These are phyloP conservation scores for Pachycephala philippinensis DNA, from an alignment of 2,113 vertebrate species.

Conservation along the genomic window DNA sequence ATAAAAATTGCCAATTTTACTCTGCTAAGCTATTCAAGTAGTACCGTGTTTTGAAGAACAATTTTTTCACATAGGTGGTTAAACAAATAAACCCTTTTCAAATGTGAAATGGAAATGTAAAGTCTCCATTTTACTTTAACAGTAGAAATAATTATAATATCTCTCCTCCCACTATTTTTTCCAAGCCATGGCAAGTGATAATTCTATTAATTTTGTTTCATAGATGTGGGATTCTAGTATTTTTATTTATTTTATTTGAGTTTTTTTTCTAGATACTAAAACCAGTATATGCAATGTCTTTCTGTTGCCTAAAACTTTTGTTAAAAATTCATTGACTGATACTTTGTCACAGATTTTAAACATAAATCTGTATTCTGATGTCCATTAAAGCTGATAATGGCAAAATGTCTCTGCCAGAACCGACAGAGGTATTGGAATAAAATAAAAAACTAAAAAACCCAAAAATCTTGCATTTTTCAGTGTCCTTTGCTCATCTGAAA, in stretches of 20 bases:
- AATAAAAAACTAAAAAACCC: neutral
- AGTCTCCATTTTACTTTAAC: neutral
- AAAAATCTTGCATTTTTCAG: neutral
- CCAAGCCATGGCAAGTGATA: neutral
- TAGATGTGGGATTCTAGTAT: neutral
- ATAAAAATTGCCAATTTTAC: neutral
- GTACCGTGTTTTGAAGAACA: neutral
- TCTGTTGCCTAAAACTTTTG: neutral
- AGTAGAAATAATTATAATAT: neutral
- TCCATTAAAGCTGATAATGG: neutral
- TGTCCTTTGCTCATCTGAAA: neutral
- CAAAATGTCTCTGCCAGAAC: neutral
- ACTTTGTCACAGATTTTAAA: neutral
- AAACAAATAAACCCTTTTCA: neutral
- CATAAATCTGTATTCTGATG: accelerated
- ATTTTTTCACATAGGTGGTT: accelerated
- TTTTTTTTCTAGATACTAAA: neutral
- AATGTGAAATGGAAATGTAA: neutral
- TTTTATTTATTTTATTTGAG: neutral
- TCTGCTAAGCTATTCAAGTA: neutral
- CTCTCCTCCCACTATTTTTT: neutral
- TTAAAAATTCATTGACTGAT: neutral
- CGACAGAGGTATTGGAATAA: neutral
- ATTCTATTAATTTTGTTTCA: neutral
- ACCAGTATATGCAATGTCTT: neutral